Percentiles rank a stretch among this genome's conserved stretches.
phyloP scores from a whole-genome alignment of 35 echinoderm and acorn worm species.

The Diadema setosum region DNA sequence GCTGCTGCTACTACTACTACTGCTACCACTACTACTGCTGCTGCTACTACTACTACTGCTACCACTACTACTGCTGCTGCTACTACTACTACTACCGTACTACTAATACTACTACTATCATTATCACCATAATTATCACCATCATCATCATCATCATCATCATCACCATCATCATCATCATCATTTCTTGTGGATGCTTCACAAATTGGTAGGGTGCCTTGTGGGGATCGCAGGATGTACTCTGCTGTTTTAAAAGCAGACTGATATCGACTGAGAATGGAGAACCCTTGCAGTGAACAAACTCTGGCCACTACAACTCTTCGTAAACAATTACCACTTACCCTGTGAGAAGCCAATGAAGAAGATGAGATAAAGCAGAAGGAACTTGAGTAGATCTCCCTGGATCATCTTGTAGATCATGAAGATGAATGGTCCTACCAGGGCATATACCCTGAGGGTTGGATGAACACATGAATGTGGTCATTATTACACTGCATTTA shows the following conservation, averaged over 20 bases:
- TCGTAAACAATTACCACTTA: constrained; percentile 41
- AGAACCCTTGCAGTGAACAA: too few relatives aligned
- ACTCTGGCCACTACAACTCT: too few relatives aligned
- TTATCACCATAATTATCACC: too few relatives aligned
- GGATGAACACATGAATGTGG: too few relatives aligned
- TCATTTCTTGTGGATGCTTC: not conserved
- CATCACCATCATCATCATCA: not conserved
- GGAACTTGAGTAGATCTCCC: constrained; percentile 81
- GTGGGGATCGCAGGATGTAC: too few relatives aligned
- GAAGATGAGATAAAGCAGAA: constrained; percentile 81
- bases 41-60: not conserved
- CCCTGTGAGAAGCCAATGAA: constrained; percentile 95
- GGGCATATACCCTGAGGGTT: constrained; percentile 65
- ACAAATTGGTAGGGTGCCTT: too few relatives aligned
- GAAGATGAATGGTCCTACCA: constrained; percentile 91
- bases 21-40: not conserved
- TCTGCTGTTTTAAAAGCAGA: too few relatives aligned
- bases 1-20: too few relatives aligned
- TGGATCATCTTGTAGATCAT: constrained; percentile 98
- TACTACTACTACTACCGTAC: not conserved
- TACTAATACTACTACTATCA: too few relatives aligned
- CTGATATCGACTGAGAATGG: too few relatives aligned
- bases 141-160: not conserved
- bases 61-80: not conserved
- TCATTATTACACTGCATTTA: too few relatives aligned